phyloP scores from a whole-genome alignment of 2,888 invertebrate species.

The Leucophenga maculata region DNA sequence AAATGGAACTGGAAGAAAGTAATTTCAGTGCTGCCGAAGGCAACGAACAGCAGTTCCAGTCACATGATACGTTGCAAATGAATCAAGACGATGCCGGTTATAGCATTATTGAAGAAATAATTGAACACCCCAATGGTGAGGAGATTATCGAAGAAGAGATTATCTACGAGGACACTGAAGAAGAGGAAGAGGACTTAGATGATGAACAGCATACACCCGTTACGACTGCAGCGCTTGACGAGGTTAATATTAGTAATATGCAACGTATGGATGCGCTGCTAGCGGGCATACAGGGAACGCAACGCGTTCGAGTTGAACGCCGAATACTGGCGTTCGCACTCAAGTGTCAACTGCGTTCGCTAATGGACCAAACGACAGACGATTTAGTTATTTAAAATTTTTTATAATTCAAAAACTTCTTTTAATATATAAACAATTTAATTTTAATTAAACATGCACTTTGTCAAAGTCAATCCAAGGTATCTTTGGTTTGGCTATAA shows the following conservation, averaged over 20 bases:
- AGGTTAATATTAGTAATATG: constrained; percentile 32
- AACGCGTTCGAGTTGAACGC: constrained; percentile 50
- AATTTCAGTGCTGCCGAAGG: not conserved
- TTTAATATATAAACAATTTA: constrained; percentile 41
- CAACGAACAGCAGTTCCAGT: not conserved
- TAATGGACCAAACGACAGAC: constrained; percentile 52
- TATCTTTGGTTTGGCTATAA: constrained; percentile 76
- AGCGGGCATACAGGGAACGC: constrained; percentile 43
- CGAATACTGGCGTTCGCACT: constrained; percentile 59
- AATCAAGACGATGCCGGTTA: constrained; percentile 36
- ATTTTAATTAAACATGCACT: constrained; percentile 31
- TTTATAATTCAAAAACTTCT: constrained; percentile 17
- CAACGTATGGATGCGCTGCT: constrained; percentile 50
- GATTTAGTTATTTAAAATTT: constrained; percentile 52
- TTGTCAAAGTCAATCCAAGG: constrained; percentile 73
- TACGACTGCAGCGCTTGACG: not conserved
- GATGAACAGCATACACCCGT: not conserved
- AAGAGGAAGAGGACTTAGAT: constrained; percentile 29
- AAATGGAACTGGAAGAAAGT: not conserved
- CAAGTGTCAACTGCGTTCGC: constrained; percentile 60
- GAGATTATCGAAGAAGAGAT: constrained; percentile 53
- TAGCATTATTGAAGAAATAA: constrained; percentile 51
- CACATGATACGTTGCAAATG: constrained; percentile 3
- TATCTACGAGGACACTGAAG: constrained; percentile 46
- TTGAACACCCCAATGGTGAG: constrained; percentile 42